phyloP scores from a whole-genome alignment of 2,888 invertebrate species.

The Acanthosepion pharaonis region DNA sequence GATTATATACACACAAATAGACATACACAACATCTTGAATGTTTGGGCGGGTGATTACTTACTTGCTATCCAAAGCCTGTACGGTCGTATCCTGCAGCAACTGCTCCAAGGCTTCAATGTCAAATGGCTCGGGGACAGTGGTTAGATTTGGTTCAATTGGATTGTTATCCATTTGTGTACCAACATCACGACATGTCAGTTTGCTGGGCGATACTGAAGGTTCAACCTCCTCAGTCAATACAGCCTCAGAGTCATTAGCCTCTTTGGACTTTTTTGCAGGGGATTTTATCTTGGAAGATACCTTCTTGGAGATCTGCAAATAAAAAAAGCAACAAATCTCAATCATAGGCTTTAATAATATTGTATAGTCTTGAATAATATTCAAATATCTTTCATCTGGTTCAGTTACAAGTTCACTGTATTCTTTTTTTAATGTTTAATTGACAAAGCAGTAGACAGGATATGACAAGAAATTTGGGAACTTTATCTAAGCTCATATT shows the following conservation, averaged over 20 bases:
- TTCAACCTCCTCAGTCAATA: background rate
- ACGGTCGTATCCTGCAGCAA: slow-evolving; percentile 72
- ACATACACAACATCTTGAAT: too few species aligned
- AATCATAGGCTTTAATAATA: background rate
- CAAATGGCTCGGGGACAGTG: slow-evolving; percentile 58
- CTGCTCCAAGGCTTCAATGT: slow-evolving; percentile 68
- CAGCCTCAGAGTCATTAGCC: background rate
- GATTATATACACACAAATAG: too few species aligned
- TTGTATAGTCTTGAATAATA: too few species aligned
- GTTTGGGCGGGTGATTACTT: slow-evolving; percentile 51
- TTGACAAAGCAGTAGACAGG: too few species aligned
- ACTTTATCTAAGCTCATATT: too few species aligned
- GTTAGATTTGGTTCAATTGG: slow-evolving; percentile 58
- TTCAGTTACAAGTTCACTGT: too few species aligned
- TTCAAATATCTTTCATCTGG: too few species aligned
- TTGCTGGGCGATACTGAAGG: background rate
- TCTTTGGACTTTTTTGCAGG: background rate
- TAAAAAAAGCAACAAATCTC: background rate
- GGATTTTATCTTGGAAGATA: slow-evolving; percentile 37
- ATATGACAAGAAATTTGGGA: too few species aligned
- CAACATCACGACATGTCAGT: slow-evolving; percentile 49
- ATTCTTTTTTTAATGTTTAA: too few species aligned
- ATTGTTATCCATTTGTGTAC: slow-evolving; percentile 59
- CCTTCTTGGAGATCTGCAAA: slow-evolving; percentile 39
- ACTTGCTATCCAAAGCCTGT: slow-evolving; percentile 74